Conservation (phyloP, 2,888 invertebrate species). For the Eupithecia vulgata region DNA sequence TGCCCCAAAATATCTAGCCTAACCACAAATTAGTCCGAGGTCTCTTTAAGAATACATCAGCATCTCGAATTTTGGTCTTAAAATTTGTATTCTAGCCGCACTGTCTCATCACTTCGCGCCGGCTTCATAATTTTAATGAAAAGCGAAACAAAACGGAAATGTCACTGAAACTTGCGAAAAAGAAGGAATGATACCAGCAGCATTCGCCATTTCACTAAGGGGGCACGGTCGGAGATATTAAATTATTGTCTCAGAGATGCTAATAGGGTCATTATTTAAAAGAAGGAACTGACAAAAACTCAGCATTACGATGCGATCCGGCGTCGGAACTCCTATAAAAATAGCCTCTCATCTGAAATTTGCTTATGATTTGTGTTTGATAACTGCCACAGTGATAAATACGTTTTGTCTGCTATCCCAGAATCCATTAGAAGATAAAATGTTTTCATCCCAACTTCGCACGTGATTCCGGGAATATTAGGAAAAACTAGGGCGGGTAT, state of each 20-base stretch:
- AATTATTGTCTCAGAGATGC: conserved; percentile 72
- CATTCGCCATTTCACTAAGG: conserved; percentile 56
- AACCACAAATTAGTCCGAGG: conserved; percentile 12
- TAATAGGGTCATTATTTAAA: conserved; percentile 73
- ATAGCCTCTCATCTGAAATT: conserved; percentile 35
- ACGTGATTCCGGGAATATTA: neutral
- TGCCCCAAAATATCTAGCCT: neutral
- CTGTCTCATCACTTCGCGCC: conserved; percentile 11
- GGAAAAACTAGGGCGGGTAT: neutral
- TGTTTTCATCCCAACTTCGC: conserved; percentile 7
- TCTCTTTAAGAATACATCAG: conserved; percentile 13
- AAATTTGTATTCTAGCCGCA: conserved; percentile 24
- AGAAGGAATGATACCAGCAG: conserved; percentile 56
- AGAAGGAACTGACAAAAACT: conserved; percentile 61
- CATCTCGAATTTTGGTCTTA: conserved; percentile 8
- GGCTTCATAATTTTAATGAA: conserved; percentile 26
- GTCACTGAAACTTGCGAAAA: conserved; percentile 46
- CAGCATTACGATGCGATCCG: conserved; percentile 42
- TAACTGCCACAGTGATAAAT: conserved; percentile 32
- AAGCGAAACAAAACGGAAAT: conserved; percentile 40
- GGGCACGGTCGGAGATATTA: conserved; percentile 60
- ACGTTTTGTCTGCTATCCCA: conserved; percentile 21
- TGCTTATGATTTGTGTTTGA: conserved; percentile 39
- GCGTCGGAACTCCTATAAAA: conserved; percentile 32
- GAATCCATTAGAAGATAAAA: conserved; percentile 20